Base-by-base conservation (phyloP, 2,888 invertebrate genomes). In the Podabrus alpinus region DNA sequence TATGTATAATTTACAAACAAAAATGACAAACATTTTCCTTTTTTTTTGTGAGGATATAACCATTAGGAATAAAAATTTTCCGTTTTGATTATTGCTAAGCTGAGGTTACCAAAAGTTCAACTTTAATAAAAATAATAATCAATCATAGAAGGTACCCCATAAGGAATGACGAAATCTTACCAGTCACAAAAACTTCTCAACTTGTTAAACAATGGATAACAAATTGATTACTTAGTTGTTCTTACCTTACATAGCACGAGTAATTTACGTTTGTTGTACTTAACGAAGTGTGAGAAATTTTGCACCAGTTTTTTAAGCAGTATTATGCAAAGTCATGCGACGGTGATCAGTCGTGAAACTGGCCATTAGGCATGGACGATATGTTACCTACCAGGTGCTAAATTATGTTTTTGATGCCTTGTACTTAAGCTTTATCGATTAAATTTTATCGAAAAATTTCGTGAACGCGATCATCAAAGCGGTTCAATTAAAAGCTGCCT, bases 241-340 rank as follows among this genome's bases (percentile, higher is more conserved):
- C 64, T 24, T 66, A 59, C 83, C 82, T 80, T 79, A 80, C 79
- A 77, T 82, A 82, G 80, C 80, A 83, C 79, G 84, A 83, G 80
- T 82, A 82, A 84, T 85, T 84, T 84, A 78, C 83, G 83, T 86
- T 86, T 85, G 81, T 84, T 85, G 84, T 84, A 83, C 83, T 85
- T 85, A 86, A 86, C 85, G 83, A 84, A 84, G 84, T 85, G 86
- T 86, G 86, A 85, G 86, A 86, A 86, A 83, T 84, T 83, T 78
- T 79, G 79, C 81, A 81, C 78, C 80, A 80, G 80, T 80, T 81
- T 79, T 80, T 79, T 72, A 59, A 64, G 67, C 71, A 71, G 60
- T 59, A 75, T 79, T 76, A 72, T 76, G 82, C 80, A 72, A 77
- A 81, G 82, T 82, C 82, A 82, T 80, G 76, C 75, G 75, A 70